Evolutionary conservation across 2,888 invertebrate species (phyloP).

Genomic region (Cyclophora punctaria): DNA sequence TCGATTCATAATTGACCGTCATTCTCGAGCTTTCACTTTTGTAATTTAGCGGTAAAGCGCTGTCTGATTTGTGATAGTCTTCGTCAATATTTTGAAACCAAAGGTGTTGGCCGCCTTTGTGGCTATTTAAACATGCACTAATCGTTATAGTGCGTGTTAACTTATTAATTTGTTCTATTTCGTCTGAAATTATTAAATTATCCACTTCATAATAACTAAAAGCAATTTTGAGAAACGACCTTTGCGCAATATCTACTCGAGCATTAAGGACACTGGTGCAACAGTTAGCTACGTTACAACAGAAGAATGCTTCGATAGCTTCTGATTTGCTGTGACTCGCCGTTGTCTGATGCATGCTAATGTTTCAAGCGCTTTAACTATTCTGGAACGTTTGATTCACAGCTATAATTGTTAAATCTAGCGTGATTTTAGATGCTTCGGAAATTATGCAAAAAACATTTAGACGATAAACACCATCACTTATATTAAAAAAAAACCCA

Average conservation of each 20-base stretch:
- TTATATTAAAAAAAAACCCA: too few relatives aligned
- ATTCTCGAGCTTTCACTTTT: slow-evolving; percentile 49
- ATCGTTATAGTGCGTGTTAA: too few relatives aligned
- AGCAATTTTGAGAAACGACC: slow-evolving; percentile 50
- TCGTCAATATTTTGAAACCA: not conserved
- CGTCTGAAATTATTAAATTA: slow-evolving; percentile 23
- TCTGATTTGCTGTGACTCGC: slow-evolving; percentile 27
- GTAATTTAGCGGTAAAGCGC: slow-evolving; percentile 27
- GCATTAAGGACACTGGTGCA: slow-evolving; percentile 53
- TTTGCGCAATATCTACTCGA: slow-evolving; percentile 54
- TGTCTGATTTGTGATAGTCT: slow-evolving; percentile 16
- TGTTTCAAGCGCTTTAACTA: slow-evolving; percentile 25
- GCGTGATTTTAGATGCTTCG: slow-evolving; percentile 26
- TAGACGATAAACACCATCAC: too few relatives aligned
- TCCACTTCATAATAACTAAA: slow-evolving; percentile 32
- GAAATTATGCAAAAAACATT: slow-evolving; percentile 27
- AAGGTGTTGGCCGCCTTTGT: too few relatives aligned
- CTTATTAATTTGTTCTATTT: slow-evolving; percentile 26
- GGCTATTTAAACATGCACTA: too few relatives aligned
- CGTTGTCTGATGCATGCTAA: slow-evolving; percentile 24
- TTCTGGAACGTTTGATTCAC: slow-evolving; percentile 23
- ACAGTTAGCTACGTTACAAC: slow-evolving; percentile 35
- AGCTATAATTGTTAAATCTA: slow-evolving; percentile 27
- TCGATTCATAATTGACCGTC: slow-evolving; percentile 28
- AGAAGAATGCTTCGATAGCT: slow-evolving; percentile 35